Evolutionary conservation across 2,888 invertebrate species (phyloP).

Genomic region (Phasia obesa): DNA sequence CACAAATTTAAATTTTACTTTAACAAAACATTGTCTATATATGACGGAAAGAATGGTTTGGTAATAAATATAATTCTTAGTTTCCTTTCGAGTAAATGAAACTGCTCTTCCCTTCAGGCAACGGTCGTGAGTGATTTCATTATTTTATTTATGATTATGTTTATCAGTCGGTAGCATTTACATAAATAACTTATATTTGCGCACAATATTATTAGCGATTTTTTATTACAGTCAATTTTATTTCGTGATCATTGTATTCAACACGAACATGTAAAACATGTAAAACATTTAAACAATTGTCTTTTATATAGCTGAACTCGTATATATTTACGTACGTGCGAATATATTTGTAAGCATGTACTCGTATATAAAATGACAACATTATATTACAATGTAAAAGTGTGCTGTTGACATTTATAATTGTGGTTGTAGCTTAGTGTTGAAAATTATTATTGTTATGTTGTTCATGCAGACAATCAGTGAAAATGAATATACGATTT

Average conservation of each 20-base stretch:
- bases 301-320: not conserved
- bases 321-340: not conserved
- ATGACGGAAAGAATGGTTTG: no score
- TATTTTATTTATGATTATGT: not conserved
- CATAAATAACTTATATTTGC: conserved; percentile 9
- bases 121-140: not conserved
- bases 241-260: not conserved
- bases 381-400: conserved; percentile 14
- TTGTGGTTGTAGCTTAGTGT: conserved; percentile 50
- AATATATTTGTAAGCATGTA: no score
- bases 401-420: conserved; percentile 65
- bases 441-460: conserved; percentile 45
- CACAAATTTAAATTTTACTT: no score
- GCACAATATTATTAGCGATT: conserved; percentile 34
- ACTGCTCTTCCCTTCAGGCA: no score
- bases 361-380: conserved; percentile 9
- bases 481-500: conserved; percentile 32
- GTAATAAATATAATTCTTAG: no score
- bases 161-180: conserved; percentile 19
- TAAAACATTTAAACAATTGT: not conserved
- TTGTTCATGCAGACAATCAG: conserved; percentile 51
- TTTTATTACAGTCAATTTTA: not conserved
- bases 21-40: no score
- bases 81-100: no score
- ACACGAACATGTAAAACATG: not conserved